Evolutionary conservation across 2,797 vertebrate genomes (phyloP), one percentile per base, ranked within the genome.

Genomic region (Enteromius radiatus): DNA sequence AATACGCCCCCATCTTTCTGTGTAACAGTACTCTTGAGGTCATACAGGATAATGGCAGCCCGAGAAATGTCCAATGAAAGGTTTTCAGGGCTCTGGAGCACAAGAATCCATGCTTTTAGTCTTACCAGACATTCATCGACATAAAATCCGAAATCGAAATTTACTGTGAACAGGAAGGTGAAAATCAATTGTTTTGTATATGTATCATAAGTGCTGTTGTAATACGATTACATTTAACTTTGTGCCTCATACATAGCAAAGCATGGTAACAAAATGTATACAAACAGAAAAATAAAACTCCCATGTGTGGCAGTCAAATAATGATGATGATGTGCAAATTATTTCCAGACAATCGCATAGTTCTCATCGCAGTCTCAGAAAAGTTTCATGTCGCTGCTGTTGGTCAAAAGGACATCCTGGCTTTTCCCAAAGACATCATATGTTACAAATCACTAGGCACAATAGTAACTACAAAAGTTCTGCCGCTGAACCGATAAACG

Each of bases 401-500:
- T 41, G 19, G 15, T 76, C 74, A 56, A 84, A 86, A 83, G 10
- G 69, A 63, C 49, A 69, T 74, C 79, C 81, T 74, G 45, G 71
- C 26, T 70, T 78, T 70, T 36, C 47, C 38, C 65, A 76, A 54
- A 69, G 80, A 31, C 2, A 76, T 64, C 85, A 88, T 90, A 82
- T 84, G 87, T 90, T 89, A 89, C 88, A 88, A 92, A 93, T 91
- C 85, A 90, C 89, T 84, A 93, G 93, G 93, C 92, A 94, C 93
- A 88, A 88, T 85, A 90, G 92, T 86, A 84, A 87, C 86, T 87
- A 84, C 87, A 90, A 86, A 90, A 86, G 82, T 75, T 89, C 83
- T 83, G 89, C 90, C 89, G 90, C 82, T 90, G 89, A 92, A 90
- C 71, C 83, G 69, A 89, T 15, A 47, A 15, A 21, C 45, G 11